A percentile compares a stretch with the other conserved stretches of the same genome.
These are phyloP conservation scores for Merodon equestris DNA, from an alignment of 2,888 invertebrate genomes.

Conservation along the genomic window DNA sequence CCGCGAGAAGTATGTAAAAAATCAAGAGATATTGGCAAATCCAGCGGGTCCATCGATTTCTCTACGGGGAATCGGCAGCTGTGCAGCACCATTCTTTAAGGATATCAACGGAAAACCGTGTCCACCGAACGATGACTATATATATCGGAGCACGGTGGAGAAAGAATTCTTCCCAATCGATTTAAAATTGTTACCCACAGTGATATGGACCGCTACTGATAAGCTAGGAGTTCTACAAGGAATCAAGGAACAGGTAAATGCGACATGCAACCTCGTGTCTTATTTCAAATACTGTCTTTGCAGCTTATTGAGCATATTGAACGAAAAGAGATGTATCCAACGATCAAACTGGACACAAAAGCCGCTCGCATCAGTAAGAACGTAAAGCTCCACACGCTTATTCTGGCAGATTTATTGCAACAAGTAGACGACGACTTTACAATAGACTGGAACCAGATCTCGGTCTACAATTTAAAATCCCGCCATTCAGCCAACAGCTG, in stretches of 20 bases:
- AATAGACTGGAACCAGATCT: constrained; percentile 77
- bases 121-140: constrained; percentile 82
- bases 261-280: not conserved
- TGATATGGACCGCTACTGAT: constrained; percentile 82
- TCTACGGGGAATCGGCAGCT: constrained; percentile 42
- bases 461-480: constrained; percentile 76
- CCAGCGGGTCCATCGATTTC: not conserved
- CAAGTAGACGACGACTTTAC: constrained; percentile 70
- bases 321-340: constrained; percentile 28
- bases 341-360: constrained; percentile 56
- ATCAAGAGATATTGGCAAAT: constrained; percentile 34
- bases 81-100: constrained; percentile 81
- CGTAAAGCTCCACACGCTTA: constrained; percentile 53
- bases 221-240: constrained; percentile 80
- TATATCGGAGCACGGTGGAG: constrained; percentile 75
- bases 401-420: constrained; percentile 66
- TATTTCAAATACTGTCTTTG: not conserved
- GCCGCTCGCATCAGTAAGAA: constrained; percentile 31
- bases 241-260: constrained; percentile 78
- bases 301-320: constrained; percentile 70
- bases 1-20: constrained; percentile 43
- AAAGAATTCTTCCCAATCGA: constrained; percentile 79
- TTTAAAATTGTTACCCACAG: constrained; percentile 76
- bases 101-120: constrained; percentile 81
- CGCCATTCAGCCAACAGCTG: constrained; percentile 84